A percentile compares a stretch with the other conserved stretches of the same genome.
Evolutionary conservation across 2,797 vertebrate genomes (phyloP).

Genomic region (Sphaeramia orbicularis): DNA sequence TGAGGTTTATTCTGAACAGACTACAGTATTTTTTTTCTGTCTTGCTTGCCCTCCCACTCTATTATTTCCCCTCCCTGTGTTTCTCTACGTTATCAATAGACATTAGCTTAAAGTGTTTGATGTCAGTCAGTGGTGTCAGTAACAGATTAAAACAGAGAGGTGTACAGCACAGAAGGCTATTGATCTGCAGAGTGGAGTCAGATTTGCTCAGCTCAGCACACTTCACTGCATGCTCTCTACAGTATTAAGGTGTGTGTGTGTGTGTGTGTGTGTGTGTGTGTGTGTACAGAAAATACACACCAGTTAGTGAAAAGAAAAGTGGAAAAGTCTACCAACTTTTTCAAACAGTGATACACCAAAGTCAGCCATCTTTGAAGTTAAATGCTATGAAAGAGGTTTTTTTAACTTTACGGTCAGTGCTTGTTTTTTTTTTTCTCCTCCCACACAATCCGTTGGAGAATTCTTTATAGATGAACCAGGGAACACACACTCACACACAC

Average conservation of each 20-base stretch:
- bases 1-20: not conserved
- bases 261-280: not conserved
- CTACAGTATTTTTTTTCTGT: conserved; percentile 3
- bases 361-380: too few relatives aligned
- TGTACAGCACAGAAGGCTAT: conserved; percentile 45
- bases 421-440: too few relatives aligned
- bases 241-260: not conserved
- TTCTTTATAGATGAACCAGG: too few relatives aligned
- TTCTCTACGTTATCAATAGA: conserved; percentile 40
- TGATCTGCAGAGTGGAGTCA: conserved; percentile 42
- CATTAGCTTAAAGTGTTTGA: conserved; percentile 52
- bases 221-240: not conserved
- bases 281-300: not conserved
- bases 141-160: conserved; percentile 65
- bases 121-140: conserved; percentile 47
- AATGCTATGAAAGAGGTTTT: too few relatives aligned
- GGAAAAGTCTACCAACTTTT: not conserved
- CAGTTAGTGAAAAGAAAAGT: not conserved
- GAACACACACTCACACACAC: too few relatives aligned
- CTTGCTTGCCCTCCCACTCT: not conserved
- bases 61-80: not conserved
- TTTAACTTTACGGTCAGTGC: too few relatives aligned
- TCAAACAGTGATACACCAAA: too few relatives aligned
- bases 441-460: too few relatives aligned
- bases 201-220: conserved; percentile 41